phyloP scores from a whole-genome alignment of 2,113 vertebrate species.

The Trematocara macrostoma region DNA sequence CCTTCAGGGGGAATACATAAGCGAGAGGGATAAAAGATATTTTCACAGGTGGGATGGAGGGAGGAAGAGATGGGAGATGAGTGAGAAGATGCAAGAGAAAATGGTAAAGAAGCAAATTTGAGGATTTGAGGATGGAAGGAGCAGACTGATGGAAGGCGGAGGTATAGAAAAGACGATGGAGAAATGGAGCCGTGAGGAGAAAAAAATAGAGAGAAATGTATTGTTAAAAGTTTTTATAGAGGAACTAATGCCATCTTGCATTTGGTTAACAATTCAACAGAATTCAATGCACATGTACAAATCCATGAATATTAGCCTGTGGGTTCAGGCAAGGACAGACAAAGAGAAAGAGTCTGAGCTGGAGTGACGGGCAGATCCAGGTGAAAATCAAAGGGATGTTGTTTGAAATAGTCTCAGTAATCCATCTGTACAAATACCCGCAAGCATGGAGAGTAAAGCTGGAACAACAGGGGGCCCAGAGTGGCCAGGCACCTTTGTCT shows the following conservation, averaged over 20 bases:
- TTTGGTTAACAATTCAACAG: neutral
- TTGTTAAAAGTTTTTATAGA: neutral
- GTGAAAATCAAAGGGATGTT: neutral
- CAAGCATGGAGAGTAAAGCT: neutral
- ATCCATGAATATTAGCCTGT: neutral
- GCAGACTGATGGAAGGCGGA: neutral
- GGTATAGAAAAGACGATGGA: neutral
- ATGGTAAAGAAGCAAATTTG: neutral
- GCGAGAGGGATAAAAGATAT: conserved; percentile 12
- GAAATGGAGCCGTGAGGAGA: neutral
- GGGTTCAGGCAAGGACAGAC: neutral
- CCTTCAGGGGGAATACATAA: conserved; percentile 35
- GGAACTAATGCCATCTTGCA: neutral
- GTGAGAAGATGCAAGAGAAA: neutral
- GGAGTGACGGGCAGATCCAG: neutral
- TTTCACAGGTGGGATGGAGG: conserved; percentile 27
- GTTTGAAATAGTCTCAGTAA: neutral
- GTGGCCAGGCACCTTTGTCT: neutral
- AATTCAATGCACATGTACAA: neutral
- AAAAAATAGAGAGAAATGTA: neutral
- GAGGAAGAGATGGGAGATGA: neutral
- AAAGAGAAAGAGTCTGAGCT: neutral
- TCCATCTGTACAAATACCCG: neutral
- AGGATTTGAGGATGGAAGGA: neutral
- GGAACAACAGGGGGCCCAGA: neutral